Conservation (phyloP, 2,888 invertebrate genomes). For the Acleris sparsana region DNA sequence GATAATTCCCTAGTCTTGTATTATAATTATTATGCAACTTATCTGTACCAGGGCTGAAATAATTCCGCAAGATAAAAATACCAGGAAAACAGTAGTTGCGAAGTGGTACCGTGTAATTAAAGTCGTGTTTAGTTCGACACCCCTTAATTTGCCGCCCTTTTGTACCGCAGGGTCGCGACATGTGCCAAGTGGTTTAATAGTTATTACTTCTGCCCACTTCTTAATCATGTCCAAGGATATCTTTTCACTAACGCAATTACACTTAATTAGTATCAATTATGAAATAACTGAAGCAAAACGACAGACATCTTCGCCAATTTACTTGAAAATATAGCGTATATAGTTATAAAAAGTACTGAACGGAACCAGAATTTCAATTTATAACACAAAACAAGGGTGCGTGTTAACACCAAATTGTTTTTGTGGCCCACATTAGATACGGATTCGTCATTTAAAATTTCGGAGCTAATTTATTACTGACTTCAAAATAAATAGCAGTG, state of each 20-base stretch:
- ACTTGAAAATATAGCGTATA: background rate
- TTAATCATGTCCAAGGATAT: slow-evolving; percentile 45
- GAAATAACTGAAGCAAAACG: slow-evolving; percentile 4
- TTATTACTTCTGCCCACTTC: slow-evolving; percentile 38
- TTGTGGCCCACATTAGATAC: slow-evolving; percentile 35
- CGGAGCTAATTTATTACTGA: slow-evolving; percentile 65
- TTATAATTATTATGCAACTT: too few relatives aligned
- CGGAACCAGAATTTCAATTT: slow-evolving; percentile 32
- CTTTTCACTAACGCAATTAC: slow-evolving; percentile 42
- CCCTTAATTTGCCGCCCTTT: slow-evolving; percentile 62
- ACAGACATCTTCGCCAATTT: slow-evolving; percentile 4
- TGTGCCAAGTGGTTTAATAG: slow-evolving; percentile 58
- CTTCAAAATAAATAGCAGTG: slow-evolving; percentile 65
- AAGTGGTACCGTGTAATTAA: slow-evolving; percentile 62
- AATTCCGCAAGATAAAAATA: slow-evolving; percentile 40
- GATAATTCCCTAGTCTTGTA: too few relatives aligned
- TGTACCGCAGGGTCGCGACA: slow-evolving; percentile 55
- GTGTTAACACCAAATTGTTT: slow-evolving; percentile 36
- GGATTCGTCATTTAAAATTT: slow-evolving; percentile 47
- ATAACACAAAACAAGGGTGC: slow-evolving; percentile 39
- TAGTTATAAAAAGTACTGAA: slow-evolving; percentile 4
- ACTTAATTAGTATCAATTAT: slow-evolving; percentile 27
- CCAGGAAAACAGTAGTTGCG: slow-evolving; percentile 50
- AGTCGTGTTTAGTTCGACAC: slow-evolving; percentile 60
- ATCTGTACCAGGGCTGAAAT: background rate